These are phyloP conservation scores for Dicaeum eximium DNA, from an alignment of 2,113 vertebrate genomes.

Conservation along the genomic window DNA sequence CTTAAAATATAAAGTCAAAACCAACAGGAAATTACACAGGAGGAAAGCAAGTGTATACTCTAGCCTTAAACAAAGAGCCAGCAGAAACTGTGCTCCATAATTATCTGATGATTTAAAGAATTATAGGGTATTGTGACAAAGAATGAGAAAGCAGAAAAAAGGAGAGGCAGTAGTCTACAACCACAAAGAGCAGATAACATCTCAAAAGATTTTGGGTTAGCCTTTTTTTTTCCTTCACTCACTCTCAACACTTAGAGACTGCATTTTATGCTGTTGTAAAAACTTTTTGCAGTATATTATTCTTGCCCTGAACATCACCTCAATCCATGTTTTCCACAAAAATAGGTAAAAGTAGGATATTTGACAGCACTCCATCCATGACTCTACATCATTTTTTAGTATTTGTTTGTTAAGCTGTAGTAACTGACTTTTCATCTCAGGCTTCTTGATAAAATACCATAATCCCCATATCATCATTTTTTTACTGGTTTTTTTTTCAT, in stretches of 20 bases:
- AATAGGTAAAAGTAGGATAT: background rate
- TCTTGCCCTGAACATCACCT: background rate
- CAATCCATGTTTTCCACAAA: background rate
- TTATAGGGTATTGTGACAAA: background rate
- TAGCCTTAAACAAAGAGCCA: background rate
- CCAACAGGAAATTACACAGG: background rate
- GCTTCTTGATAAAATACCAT: background rate
- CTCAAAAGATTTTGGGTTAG: background rate
- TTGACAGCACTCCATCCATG: background rate
- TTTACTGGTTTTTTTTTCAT: background rate
- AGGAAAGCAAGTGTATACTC: background rate
- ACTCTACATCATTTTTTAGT: background rate
- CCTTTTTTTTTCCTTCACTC: fast-evolving
- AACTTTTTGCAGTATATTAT: background rate
- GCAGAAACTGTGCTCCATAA: background rate
- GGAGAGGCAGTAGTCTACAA: background rate
- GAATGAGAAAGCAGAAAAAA: background rate
- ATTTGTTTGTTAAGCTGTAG: background rate
- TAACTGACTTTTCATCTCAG: background rate
- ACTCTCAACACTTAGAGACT: background rate
- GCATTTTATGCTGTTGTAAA: background rate
- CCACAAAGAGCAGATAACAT: background rate
- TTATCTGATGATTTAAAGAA: background rate
- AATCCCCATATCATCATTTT: background rate
- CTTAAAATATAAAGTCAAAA: background rate